A percentile compares a stretch with the other conserved stretches of the same genome.
phyloP scores from a whole-genome alignment of 2,797 vertebrate species.

The Chelon auratus region DNA sequence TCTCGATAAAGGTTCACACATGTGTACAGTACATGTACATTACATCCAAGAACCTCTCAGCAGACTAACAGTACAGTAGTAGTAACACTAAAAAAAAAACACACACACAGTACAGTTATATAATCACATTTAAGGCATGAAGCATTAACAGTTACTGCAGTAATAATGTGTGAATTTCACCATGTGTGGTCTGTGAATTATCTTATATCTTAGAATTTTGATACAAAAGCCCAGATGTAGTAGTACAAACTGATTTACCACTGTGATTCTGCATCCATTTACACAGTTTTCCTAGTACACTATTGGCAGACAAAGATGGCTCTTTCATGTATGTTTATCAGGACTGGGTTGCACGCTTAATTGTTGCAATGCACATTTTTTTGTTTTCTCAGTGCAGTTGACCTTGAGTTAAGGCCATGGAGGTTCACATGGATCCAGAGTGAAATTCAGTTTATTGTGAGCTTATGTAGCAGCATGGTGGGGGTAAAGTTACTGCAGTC shows the following conservation, averaged over 20 bases:
- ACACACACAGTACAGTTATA: background rate
- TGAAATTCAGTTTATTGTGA: background rate
- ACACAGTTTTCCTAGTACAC: background rate
- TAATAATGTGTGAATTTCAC: background rate
- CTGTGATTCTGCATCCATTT: background rate
- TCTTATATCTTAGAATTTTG: background rate
- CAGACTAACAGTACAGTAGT: background rate
- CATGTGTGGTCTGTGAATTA: background rate
- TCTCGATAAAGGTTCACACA: background rate
- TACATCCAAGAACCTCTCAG: too few relatives aligned
- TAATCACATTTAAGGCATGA: background rate
- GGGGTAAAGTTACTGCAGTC: conserved; percentile 42
- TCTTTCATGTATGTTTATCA: background rate
- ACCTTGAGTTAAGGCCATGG: background rate
- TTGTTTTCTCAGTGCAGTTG: too few relatives aligned
- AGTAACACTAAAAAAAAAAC: background rate
- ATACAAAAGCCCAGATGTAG: background rate
- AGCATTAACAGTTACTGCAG: background rate
- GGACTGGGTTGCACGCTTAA: background rate
- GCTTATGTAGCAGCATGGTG: background rate
- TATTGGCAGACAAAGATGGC: background rate
- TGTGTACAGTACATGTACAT: background rate
- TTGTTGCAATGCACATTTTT: background rate
- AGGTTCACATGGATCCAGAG: background rate
- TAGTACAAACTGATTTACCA: background rate